Evolutionary conservation across 2,888 invertebrate species (phyloP), one percentile per base, ranked within the genome.

Genomic region (Beris morrisii): DNA sequence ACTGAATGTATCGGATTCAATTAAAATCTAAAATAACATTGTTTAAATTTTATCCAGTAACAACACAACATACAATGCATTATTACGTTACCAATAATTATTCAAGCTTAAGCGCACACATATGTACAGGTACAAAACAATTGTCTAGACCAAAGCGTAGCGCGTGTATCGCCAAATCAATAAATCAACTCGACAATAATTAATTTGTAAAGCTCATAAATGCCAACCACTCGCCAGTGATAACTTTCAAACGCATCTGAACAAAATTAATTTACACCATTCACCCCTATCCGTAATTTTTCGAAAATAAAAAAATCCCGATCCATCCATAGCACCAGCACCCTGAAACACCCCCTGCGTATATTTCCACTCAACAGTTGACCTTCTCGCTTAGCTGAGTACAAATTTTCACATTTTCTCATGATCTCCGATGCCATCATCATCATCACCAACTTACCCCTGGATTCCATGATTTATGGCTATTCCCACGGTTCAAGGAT

Each of bases 401-500:
- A 64, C 31, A 64, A 55, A 52, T 64, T 48, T 54, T 48, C 45
- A 43, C 57, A 63, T 45, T 64, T 67, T 64, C 64, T 55, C 64
- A 67, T 56, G 56, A 48, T 67, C 48, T 56, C 28, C 13, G 43
- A 44, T 44, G 52, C n/a, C 66, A 30, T 48, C 44, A 56, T 38
- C 46, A 44, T 7, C 66, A 30, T 38, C 44, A 56, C n/a, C 32
- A 56, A 15, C 52, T 46, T 30, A 57, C 63, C 57, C 67, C 67
- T 64, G 55, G 38, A 64, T 63, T 43, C 50, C 43, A 44, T 67
- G 67, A 67, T 67, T 67, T 67, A 67, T 64, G 43, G 44, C 64
- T 50, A 48, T 61, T 67, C 64, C 67, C 67, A 67, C 67, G 67
- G 67, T 66, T 55, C 61, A 59, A 66, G 55, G 55, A 66, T 59